Conservation (phyloP, 2,888 invertebrate species). For the Sinopyrophorus schimmeli region DNA sequence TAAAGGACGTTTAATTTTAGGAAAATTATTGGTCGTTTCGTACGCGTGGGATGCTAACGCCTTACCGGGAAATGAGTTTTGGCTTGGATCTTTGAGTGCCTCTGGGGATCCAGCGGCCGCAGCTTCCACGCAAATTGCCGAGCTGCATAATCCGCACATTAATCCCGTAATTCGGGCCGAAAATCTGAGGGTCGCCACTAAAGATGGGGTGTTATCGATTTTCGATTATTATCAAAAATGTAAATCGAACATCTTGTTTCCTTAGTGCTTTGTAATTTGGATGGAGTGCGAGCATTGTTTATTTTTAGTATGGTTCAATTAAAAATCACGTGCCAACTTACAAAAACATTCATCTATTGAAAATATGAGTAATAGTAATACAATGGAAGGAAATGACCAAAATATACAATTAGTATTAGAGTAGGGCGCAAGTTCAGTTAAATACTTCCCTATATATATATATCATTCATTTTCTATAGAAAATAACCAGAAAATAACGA, state of each 20-base stretch:
- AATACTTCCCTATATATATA: too few species aligned
- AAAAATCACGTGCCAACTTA: too few species aligned
- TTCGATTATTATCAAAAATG: constrained; percentile 31
- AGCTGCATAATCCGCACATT: constrained; percentile 64
- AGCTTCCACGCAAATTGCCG: constrained; percentile 63
- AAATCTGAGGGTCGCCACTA: constrained; percentile 58
- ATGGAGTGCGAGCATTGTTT: too few species aligned
- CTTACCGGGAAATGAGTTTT: constrained; percentile 74
- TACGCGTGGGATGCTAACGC: constrained; percentile 77
- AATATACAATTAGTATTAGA: too few species aligned
- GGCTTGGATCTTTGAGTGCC: constrained; percentile 60
- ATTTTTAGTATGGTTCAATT: too few species aligned
- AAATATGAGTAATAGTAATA: too few species aligned
- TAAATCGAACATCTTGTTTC: not conserved
- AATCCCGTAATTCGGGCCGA: constrained; percentile 58
- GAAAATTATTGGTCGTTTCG: constrained; percentile 63
- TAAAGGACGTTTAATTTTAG: constrained; percentile 23
- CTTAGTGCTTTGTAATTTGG: not conserved
- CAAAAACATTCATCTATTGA: too few species aligned
- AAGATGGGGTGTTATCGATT: constrained; percentile 40
- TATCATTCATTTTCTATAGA: too few species aligned
- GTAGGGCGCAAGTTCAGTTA: too few species aligned
- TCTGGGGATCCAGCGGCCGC: constrained; percentile 69
- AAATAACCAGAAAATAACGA: too few species aligned
- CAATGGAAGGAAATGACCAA: too few species aligned